Base-by-base conservation (phyloP, 2,797 vertebrate genomes). In the Todus mexicanus region DNA sequence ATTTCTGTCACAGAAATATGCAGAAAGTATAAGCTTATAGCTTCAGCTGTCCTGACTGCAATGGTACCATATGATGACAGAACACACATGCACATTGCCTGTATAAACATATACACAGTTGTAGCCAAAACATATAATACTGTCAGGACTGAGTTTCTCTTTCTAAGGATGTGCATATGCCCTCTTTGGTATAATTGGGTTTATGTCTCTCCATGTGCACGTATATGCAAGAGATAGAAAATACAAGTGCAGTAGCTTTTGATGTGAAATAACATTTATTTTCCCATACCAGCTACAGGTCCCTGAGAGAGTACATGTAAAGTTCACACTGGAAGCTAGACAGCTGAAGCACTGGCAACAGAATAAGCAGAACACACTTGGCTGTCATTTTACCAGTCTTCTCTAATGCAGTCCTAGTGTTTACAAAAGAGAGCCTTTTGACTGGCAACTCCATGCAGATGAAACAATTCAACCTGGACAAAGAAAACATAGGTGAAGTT, bases 1-100 rank as follows among this genome's bases (percentile, higher is more conserved):
- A 76, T 86, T 96, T 92, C 91, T 93, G 73, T 91, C 91, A 93
- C 60, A 79, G 66, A 94, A 95, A 64, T 88, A 95, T 76, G 84
- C 53, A 82, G 80, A 89, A 91, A 89, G 81, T 29, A 87, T 93
- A 81, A 93, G 60, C 73, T 64, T 79, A 86, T 68, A 81, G 82
- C 79, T 89, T 92, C 92, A 94, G 82, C 93, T 92, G 79, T 89
- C 89, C 76, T 79, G 45, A 84, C 53, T 68, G 45, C 73, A 88
- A 70, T 48, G 76, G 65, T 92, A 65, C 73, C 70, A 70, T 92
- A 75, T 59, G 92, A 94, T 95, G 92, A 96, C 92, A 92, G 82
- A 88, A 88, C 75, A 85, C 93, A 92, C 63, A 91, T 57, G 89
- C 65, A 66, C 38, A 61, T 29, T n/a, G 94, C 40, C 92, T 89